Evolutionary conservation across 1,140 invertebrate genomes (phyloP).

Genomic region (Bombus balteatus): DNA sequence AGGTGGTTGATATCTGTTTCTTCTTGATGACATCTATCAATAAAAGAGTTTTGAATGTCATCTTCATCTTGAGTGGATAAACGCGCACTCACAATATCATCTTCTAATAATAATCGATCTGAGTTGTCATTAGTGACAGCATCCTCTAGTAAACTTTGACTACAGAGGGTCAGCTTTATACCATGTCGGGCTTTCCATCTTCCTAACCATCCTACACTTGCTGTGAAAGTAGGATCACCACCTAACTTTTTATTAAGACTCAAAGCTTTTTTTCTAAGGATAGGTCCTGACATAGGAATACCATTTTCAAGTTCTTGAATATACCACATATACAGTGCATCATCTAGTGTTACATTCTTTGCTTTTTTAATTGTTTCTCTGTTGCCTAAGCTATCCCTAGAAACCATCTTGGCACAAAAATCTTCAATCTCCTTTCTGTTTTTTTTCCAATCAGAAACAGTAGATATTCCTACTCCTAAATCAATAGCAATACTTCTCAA

Average conservation of each 20-base stretch:
- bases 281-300: conserved; percentile 29
- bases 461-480: conserved; percentile 39
- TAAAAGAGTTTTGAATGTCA: background rate
- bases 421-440: conserved; percentile 43
- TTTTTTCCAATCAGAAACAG: conserved; percentile 53
- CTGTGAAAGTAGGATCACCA: conserved; percentile 39
- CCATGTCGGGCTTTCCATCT: conserved; percentile 47
- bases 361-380: conserved; percentile 14
- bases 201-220: conserved; percentile 40
- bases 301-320: conserved; percentile 32
- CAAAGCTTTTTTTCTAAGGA: conserved; percentile 51
- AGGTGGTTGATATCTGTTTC: background rate
- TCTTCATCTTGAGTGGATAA: background rate
- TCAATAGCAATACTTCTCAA: conserved; percentile 43
- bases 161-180: conserved; percentile 3
- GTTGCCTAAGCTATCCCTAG: conserved; percentile 6
- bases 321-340: conserved; percentile 53
- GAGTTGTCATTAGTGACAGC: background rate
- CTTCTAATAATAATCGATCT: background rate
- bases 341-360: conserved; percentile 37
- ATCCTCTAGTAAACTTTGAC: background rate
- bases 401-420: conserved; percentile 31
- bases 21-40: background rate
- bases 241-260: conserved; percentile 41
- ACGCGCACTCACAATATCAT: background rate